Evolutionary conservation across 2,113 vertebrate species (phyloP), one percentile per base, ranked within the genome.

Genomic region (Mus musculus): DNA sequence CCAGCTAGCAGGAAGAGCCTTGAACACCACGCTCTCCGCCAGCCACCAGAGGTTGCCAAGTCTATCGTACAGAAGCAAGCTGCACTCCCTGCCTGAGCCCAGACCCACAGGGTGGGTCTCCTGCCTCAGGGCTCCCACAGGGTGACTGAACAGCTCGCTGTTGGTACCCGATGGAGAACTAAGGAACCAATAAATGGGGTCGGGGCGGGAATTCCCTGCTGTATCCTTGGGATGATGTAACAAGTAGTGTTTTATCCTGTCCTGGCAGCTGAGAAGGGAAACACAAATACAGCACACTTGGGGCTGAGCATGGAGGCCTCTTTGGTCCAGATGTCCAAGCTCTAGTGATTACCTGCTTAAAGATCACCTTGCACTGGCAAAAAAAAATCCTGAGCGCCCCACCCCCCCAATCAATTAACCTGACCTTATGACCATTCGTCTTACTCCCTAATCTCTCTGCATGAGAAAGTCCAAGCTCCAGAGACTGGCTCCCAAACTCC

Each of bases 171-270:
- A 19, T 2, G 36, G 17, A 75, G 72, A n/a, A 20, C 7, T 5
- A 67, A 86, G 82, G 39, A 8, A 46, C 8, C 71, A 2, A 3
- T 0, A 4, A 0, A 3, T 1, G 19, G 61, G 28, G 2, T 39
- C 13, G 54, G 20, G 42, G 1, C 13, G 4, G 26, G 76, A 20
- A 0, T 11, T 36, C 20, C 84, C 7, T n/a, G 59, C 88, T 16
- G n/a, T 36, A 11, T 10, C 89, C 81, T 0, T 1, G 3, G 19
- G 39, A 46, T 4, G 6, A 28, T 3, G 3, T 49, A 0, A 0
- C 36, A 16, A 4, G 36, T 33, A 42, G 42, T 11, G 24, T 49
- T 7, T 24, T 42, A 42, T 36, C 54, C 46, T 30, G 42, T 65
- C 65, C 24, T 28, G 39, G 89, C 1, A 46, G 89, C 30, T 3